Evolutionary conservation across 2,888 invertebrate genomes (phyloP), one percentile per base, ranked within the genome.

Genomic region (Melitaea athalia): DNA sequence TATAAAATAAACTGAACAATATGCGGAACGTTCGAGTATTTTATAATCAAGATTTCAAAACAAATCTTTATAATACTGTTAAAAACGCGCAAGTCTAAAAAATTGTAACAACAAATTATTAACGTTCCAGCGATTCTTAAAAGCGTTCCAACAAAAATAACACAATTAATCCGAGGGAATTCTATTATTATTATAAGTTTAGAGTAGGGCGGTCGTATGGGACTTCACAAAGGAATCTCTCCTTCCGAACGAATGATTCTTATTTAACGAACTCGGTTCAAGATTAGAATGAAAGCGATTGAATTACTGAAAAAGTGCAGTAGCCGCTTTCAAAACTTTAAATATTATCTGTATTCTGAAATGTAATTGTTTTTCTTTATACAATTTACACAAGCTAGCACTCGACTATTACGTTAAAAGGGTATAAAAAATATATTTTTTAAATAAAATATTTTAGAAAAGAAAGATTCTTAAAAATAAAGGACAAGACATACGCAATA

Each of bases 151-250:
- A 81, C 80, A 87, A 85, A 88, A 89, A 90, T 88, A 88, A 87
- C 83, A 85, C 85, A 86, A 86, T 88, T 88, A 88, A 88, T 86
- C 82, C 77, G 64, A 74, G 79, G 77, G 81, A 81, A 84, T 86
- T 82, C 81, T 78, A 78, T 82, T 87, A 85, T 88, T 88, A 87
- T 87, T 83, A 80, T 84, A 85, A 87, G 85, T 87, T 88, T 84
- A 81, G 85, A 81, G 53, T 24, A 80, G 82, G 79, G 79, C 80
- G 72, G 75, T 78, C 79, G 80, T 82, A 84, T 84, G 81, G 81
- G 81, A 83, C 81, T 81, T 77, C 71, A 84, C 84, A 88, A 88
- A 86, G 85, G 82, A 81, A 81, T 81, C 79, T 82, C 76, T 77
- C 78, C 80, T 87, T 85, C 84, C 87, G 78, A 81, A 70, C 78